Conservation (phyloP, 2,797 vertebrate genomes). For the Epinephelus malabaricus region DNA sequence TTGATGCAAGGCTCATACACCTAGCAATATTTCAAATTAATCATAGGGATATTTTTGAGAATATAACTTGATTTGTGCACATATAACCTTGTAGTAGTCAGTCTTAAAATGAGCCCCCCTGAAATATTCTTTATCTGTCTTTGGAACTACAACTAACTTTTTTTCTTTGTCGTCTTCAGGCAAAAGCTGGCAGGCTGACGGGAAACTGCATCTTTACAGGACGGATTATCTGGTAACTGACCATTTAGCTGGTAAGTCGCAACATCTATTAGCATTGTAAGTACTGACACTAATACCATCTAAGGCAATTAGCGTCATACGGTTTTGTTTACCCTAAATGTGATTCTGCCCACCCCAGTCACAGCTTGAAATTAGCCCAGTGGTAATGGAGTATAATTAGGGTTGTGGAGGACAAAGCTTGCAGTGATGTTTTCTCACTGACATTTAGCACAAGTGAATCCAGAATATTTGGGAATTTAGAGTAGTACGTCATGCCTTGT, state of each 20-base stretch:
- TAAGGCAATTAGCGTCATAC: slow-evolving; percentile 1
- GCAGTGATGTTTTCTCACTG: neutral
- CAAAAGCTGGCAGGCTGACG: slow-evolving; percentile 99
- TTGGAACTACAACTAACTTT: neutral
- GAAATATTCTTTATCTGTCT: neutral
- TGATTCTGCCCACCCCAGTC: neutral
- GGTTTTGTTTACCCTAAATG: slow-evolving; percentile 2
- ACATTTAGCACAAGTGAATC: neutral
- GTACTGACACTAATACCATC: slow-evolving; percentile 5
- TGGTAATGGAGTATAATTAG: neutral
- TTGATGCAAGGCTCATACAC: neutral
- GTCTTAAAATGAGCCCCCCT: neutral
- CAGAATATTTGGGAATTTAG: neutral
- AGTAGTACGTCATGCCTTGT: neutral
- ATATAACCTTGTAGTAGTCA: neutral
- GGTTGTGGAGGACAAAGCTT: neutral
- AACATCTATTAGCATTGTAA: neutral
- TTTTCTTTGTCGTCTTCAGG: slow-evolving; percentile 71
- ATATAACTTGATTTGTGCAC: neutral
- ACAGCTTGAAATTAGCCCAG: slow-evolving; percentile 6
- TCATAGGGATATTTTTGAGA: neutral
- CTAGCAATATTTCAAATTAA: neutral
- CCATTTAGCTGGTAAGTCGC: slow-evolving; percentile 98
- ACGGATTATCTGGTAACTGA: slow-evolving; percentile 99
- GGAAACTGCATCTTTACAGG: slow-evolving; percentile 93